Conservation (phyloP, 2,113 vertebrate species). For the Ceuthmochares aereus region DNA sequence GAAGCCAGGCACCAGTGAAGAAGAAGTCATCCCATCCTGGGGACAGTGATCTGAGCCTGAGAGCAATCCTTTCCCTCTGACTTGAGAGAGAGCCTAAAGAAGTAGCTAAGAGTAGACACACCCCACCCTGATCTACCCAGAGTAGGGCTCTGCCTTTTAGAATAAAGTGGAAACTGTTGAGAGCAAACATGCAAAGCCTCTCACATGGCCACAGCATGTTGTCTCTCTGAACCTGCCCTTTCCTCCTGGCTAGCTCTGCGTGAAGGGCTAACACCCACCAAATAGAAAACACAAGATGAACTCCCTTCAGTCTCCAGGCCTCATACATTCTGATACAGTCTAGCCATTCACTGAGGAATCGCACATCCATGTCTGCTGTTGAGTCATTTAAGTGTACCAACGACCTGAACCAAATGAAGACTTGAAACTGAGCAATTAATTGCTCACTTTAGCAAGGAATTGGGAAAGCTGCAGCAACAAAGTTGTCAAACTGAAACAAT, state of each 20-base stretch:
- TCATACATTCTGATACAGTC: background rate
- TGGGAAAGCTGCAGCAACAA: background rate
- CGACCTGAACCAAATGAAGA: background rate
- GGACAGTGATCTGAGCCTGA: background rate
- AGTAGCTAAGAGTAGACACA: background rate
- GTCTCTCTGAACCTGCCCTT: background rate
- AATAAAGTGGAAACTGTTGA: background rate
- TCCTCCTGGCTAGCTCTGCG: background rate
- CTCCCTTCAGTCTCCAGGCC: background rate
- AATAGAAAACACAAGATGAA: background rate
- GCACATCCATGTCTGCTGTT: background rate
- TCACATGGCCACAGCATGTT: rapidly evolving
- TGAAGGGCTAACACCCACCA: background rate
- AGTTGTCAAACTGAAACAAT: background rate
- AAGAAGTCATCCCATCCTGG: background rate
- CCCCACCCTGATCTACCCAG: background rate
- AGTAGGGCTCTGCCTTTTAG: background rate
- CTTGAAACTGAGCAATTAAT: background rate
- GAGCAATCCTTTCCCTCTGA: background rate
- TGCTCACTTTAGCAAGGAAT: background rate
- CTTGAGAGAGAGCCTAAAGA: background rate
- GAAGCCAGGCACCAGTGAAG: background rate
- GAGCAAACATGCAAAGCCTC: background rate
- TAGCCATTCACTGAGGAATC: background rate
- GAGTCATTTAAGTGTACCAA: background rate